Evolutionary conservation across 92 coral and sea anemone genomes (phyloP).

Genomic region (Plumapathes pennacea): DNA sequence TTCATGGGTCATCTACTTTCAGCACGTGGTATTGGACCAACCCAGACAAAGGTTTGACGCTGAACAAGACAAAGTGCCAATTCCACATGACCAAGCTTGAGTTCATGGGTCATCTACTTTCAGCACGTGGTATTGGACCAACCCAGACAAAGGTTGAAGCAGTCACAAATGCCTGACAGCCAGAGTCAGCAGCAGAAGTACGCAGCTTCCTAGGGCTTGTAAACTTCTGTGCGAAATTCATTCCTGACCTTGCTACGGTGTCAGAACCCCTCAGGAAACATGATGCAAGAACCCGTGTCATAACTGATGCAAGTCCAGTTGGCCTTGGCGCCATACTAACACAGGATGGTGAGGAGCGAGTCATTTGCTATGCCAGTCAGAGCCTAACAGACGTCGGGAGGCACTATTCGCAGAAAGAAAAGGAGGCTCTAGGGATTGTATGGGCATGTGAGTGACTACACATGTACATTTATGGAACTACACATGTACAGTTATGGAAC

Average conservation of each 20-base stretch:
- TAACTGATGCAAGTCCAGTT: too few relatives aligned
- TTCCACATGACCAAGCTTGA: slow-evolving; percentile 44
- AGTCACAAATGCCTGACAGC: slow-evolving; percentile 49
- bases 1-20: slow-evolving; percentile 57
- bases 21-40: slow-evolving; percentile 55
- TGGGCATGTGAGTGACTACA: slow-evolving; percentile 18
- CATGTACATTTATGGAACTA: background rate
- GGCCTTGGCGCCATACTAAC: too few relatives aligned
- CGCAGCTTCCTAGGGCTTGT: slow-evolving; percentile 26
- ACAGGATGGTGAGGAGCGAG: slow-evolving; percentile 9
- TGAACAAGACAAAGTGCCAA: slow-evolving; percentile 52
- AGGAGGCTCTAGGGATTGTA: slow-evolving; percentile 14
- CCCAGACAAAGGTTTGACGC: slow-evolving; percentile 38
- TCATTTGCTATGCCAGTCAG: slow-evolving; percentile 6
- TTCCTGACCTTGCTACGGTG: too few relatives aligned
- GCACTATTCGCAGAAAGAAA: slow-evolving; percentile 11
- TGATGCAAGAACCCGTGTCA: too few relatives aligned
- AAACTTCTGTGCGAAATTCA: slow-evolving; percentile 13
- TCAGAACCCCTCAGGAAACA: too few relatives aligned
- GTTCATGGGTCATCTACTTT: slow-evolving; percentile 53
- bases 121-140: slow-evolving; percentile 57
- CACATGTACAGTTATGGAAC: slow-evolving; percentile 32
- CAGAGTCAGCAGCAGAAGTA: slow-evolving; percentile 56
- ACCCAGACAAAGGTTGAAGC: slow-evolving; percentile 49
- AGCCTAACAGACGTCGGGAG: slow-evolving; percentile 5